Percentiles rank a stretch among this genome's conserved stretches.
These are phyloP conservation scores for Ianthella basta DNA, from an alignment of 37 sponge, comb jelly and placozoan genomes.

Conservation along the genomic window DNA sequence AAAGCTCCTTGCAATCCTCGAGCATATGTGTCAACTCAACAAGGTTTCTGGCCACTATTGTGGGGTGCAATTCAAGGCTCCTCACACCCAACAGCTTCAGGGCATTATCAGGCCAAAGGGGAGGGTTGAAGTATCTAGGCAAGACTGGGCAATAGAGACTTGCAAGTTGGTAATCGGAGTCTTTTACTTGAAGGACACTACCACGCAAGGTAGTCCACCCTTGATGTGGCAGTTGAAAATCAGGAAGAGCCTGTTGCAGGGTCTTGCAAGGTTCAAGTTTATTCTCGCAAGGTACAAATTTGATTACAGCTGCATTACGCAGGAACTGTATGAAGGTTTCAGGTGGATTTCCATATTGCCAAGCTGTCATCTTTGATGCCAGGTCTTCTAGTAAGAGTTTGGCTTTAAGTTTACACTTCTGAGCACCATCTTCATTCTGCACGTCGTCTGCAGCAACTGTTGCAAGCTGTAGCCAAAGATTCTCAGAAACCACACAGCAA, in stretches of 20 bases:
- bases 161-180: background rate
- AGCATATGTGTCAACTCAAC: background rate
- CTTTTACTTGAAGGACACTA: background rate
- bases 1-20: background rate
- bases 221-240: background rate
- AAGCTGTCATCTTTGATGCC: background rate
- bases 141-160: background rate
- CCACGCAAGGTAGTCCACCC: background rate
- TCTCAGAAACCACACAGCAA: background rate
- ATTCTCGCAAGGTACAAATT: background rate
- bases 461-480: conserved; percentile 13
- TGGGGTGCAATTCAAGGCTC: background rate
- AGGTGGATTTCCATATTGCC: background rate
- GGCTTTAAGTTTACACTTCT: background rate
- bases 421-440: background rate
- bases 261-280: background rate
- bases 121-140: background rate
- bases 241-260: background rate
- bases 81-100: background rate
- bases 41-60: background rate
- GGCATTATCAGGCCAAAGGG: background rate
- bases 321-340: background rate
- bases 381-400: background rate
- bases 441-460: background rate
- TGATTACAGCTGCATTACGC: background rate